Evolutionary conservation across 2,113 vertebrate species (phyloP).

Genomic region (Proterorhinus semilunaris): DNA sequence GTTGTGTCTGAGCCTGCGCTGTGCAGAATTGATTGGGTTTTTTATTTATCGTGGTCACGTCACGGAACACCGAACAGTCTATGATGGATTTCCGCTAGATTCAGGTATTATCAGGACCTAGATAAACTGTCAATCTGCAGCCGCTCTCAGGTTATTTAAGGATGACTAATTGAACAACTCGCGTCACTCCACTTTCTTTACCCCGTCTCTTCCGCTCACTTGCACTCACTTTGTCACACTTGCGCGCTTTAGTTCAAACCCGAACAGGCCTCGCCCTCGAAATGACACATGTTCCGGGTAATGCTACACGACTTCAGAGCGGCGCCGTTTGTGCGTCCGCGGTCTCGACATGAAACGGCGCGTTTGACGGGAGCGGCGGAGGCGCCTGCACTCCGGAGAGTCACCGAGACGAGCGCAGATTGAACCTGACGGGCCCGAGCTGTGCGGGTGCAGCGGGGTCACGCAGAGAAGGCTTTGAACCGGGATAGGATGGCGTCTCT

Average conservation of each 20-base stretch:
- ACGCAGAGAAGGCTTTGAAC: background rate
- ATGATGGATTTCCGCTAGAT: background rate
- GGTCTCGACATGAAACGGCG: slow-evolving; percentile 8
- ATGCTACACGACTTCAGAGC: slow-evolving; percentile 32
- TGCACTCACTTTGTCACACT: background rate
- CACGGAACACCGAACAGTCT: background rate
- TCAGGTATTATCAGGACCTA: too few species aligned
- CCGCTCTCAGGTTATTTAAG: too few species aligned
- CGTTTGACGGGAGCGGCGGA: slow-evolving; percentile 25
- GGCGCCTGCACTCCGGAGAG: slow-evolving; percentile 23
- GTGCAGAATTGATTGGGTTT: background rate
- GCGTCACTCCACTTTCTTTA: background rate
- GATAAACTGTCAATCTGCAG: too few species aligned
- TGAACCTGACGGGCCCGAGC: background rate
- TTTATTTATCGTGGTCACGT: background rate
- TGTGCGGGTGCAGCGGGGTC: slow-evolving; percentile 4
- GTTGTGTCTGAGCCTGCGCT: background rate
- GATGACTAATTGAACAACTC: background rate
- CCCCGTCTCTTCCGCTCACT: background rate
- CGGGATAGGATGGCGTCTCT: background rate
- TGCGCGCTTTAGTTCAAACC: background rate
- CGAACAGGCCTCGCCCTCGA: slow-evolving; percentile 11
- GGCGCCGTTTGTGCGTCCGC: slow-evolving; percentile 22
- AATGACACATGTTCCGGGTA: slow-evolving; percentile 20
- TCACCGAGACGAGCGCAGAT: slow-evolving; percentile 15